Conservation (phyloP, 2,888 invertebrate species). For the Glomeris marginata region DNA sequence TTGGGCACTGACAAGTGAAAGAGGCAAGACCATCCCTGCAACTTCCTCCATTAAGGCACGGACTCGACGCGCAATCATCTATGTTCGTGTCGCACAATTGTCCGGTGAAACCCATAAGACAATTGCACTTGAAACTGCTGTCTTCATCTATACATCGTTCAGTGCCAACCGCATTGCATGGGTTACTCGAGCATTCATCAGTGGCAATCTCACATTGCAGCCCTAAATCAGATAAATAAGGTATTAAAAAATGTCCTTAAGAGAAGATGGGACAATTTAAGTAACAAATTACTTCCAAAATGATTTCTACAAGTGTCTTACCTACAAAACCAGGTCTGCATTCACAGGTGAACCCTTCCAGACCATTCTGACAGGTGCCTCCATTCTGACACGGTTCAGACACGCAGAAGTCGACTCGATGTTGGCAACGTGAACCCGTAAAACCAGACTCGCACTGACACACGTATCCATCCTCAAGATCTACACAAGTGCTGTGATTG, state of each 20-base stretch:
- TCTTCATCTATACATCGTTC: conserved; percentile 69
- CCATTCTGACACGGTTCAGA: conserved; percentile 84
- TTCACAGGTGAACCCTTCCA: conserved; percentile 81
- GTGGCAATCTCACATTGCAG: conserved; percentile 87
- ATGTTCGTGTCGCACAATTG: conserved; percentile 67
- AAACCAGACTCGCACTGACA: conserved; percentile 89
- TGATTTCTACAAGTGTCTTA: too few relatives aligned
- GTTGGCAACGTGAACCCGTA: conserved; percentile 73
- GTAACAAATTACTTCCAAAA: too few relatives aligned
- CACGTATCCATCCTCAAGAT: conserved; percentile 63
- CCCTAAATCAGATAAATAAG: conserved; percentile 31
- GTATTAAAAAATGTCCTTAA: too few relatives aligned
- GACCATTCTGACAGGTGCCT: conserved; percentile 68
- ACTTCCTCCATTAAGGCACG: conserved; percentile 76
- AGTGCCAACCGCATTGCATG: conserved; percentile 78
- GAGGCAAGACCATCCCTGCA: conserved; percentile 73
- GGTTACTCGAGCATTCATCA: conserved; percentile 80
- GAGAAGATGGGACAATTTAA: too few relatives aligned
- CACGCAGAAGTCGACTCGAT: conserved; percentile 80
- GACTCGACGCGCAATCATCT: conserved; percentile 69
- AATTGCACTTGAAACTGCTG: conserved; percentile 72
- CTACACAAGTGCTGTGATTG: conserved; percentile 83
- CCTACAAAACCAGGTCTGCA: conserved; percentile 82
- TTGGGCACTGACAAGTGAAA: conserved; percentile 64
- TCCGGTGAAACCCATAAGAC: conserved; percentile 76